Conservation (phyloP, 2,113 vertebrate genomes). For the Brachyhypopomus occidentalis region DNA sequence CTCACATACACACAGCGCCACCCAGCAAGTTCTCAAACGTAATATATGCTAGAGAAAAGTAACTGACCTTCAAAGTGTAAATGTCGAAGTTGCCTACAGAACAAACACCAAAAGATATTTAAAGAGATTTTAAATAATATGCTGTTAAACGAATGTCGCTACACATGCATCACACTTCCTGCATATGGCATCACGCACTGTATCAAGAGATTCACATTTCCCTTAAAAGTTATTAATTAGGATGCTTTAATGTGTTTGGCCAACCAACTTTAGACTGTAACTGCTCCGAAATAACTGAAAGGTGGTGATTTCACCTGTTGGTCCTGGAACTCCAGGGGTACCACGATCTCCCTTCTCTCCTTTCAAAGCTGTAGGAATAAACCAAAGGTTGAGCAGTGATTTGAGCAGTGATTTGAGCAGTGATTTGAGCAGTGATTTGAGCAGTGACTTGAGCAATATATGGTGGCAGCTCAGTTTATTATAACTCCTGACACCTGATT, state of each 20-base stretch:
- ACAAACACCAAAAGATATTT: conserved; percentile 12
- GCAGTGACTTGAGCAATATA: too few species aligned
- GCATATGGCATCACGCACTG: too few species aligned
- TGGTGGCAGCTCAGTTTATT: too few species aligned
- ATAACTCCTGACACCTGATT: too few species aligned
- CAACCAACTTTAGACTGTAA: neutral
- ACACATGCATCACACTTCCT: neutral
- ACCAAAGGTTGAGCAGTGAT: neutral
- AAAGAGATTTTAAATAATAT: neutral
- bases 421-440: neutral
- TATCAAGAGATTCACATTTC: too few species aligned
- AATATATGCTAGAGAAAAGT: neutral
- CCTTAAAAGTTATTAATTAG: too few species aligned
- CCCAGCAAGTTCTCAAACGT: neutral
- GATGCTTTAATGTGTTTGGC: neutral
- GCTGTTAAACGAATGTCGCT: neutral
- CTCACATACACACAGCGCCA: neutral
- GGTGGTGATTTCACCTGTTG: conserved; percentile 70
- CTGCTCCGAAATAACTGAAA: conserved; percentile 1
- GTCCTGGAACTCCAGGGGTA: conserved; percentile 63
- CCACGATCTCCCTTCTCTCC: conserved; percentile 86
- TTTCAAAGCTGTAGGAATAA: conserved; percentile 62
- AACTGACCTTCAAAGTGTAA: conserved; percentile 66
- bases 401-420: neutral
- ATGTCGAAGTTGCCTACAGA: conserved; percentile 64